Evolutionary conservation across 2,888 invertebrate genomes (phyloP), one percentile per base, ranked within the genome.

Genomic region (Arge pagana): DNA sequence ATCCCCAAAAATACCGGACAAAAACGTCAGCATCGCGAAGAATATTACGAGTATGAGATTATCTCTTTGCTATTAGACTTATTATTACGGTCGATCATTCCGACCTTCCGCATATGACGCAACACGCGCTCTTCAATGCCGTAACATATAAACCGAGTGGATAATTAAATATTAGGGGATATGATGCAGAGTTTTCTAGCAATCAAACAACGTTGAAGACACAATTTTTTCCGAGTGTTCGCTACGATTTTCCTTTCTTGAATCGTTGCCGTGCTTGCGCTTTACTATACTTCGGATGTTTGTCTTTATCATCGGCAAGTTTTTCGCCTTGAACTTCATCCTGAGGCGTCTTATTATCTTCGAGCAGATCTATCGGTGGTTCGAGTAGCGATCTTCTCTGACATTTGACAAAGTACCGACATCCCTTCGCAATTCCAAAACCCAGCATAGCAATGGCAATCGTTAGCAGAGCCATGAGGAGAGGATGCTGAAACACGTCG

Each of bases 251-350:
- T 57, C 88, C 88, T 75, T 87, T 88, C 72, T 86, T 86, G 73
- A 85, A 88, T 71, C 89, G 80, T 65, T 87, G 86, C 59, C 89
- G 78, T 8, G 88, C 88, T 74, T 89, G 88, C 3, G 88, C 88
- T 78, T 88, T 89, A 58, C 85, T 87, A 65, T 87, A 88, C 67
- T 85, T 77, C 19, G 74, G 72, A 65, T 70, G 67, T 28, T 65
- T 70, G 16, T 72, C 70, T 59, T 66, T 74, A 35, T 69, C 71
- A 11, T 56, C 58, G 40, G 49, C 62, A 26, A 6, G 35, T 54
- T 62, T 65, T 13, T 68, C 68, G 3, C 50, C 26, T 10, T 67
- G 65, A 8, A 48, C 55, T 18, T 57, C 52, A 3, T 67, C 59
- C 6, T 50, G 53, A 50, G 55, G 48, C 52, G 72, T 67, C 41